These are phyloP conservation scores for Sebastes taczanowskii DNA, from an alignment of 2,797 vertebrate species.

Conservation along the genomic window DNA sequence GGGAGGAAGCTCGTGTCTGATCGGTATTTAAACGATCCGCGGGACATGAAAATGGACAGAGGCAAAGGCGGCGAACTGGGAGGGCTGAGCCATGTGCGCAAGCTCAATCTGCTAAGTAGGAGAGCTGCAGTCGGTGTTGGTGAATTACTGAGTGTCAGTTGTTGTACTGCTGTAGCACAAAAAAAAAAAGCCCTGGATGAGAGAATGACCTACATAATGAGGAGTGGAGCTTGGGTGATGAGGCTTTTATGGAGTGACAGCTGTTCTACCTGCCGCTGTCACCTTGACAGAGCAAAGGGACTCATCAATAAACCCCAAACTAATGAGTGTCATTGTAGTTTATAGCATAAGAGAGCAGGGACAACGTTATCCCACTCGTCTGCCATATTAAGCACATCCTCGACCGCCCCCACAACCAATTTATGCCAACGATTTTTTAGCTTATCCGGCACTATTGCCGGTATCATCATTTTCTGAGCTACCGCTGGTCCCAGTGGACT, in stretches of 20 bases:
- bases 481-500: conserved; percentile 57
- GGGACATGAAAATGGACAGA: conserved; percentile 53
- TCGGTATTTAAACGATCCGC: conserved; percentile 44
- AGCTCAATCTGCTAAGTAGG: conserved; percentile 50
- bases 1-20: conserved; percentile 32
- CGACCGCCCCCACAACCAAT: conserved; percentile 51
- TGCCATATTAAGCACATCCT: conserved; percentile 58
- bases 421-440: conserved; percentile 64
- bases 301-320: conserved; percentile 70
- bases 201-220: conserved; percentile 77
- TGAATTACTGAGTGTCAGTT: conserved; percentile 39
- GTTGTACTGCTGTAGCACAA: conserved; percentile 37
- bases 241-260: conserved; percentile 80
- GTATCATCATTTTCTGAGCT: conserved; percentile 61
- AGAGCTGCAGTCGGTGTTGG: conserved; percentile 32
- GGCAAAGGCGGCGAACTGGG: neutral
- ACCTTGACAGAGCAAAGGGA: conserved; percentile 77
- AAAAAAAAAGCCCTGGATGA: conserved; percentile 37
- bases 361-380: conserved; percentile 52
- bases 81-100: neutral
- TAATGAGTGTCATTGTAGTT: conserved; percentile 76
- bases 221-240: conserved; percentile 60
- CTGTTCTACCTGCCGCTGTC: conserved; percentile 76
- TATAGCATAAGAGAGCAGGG: conserved; percentile 59
- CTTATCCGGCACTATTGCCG: conserved; percentile 63